These are phyloP conservation scores for Drosophila suboccidentalis DNA, from an alignment of 2,888 invertebrate genomes.

Conservation along the genomic window DNA sequence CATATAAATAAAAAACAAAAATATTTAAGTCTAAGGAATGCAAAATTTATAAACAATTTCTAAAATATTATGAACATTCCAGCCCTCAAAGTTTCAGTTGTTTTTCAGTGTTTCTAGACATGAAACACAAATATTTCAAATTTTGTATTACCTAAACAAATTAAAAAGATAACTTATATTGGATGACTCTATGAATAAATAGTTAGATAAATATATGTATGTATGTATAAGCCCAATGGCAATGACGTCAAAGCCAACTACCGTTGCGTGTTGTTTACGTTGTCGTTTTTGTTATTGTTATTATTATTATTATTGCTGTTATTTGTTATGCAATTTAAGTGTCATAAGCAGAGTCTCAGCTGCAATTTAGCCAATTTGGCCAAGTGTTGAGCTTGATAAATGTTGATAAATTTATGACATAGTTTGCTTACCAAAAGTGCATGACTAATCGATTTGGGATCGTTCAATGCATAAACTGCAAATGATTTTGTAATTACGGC, in stretches of 20 bases:
- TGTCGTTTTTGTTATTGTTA: slow-evolving; percentile 5
- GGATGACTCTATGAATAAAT: background rate
- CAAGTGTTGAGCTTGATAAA: slow-evolving; percentile 15
- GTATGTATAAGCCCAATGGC: background rate
- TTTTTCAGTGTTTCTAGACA: too few relatives aligned
- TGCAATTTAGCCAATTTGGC: slow-evolving; percentile 13
- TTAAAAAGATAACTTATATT: background rate
- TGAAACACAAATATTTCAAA: background rate
- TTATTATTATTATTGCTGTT: slow-evolving; percentile 15
- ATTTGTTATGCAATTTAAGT: slow-evolving; percentile 20
- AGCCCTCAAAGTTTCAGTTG: too few relatives aligned
- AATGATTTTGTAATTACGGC: slow-evolving; percentile 22
- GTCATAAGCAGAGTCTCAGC: slow-evolving; percentile 34
- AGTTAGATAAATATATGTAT: slow-evolving; percentile 1
- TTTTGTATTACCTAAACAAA: background rate
- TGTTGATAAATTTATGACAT: background rate
- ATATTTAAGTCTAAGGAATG: too few relatives aligned
- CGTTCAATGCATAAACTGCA: slow-evolving; percentile 6
- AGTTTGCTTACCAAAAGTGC: slow-evolving; percentile 9
- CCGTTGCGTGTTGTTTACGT: slow-evolving; percentile 17
- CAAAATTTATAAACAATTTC: too few relatives aligned
- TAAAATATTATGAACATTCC: too few relatives aligned
- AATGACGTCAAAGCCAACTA: slow-evolving; percentile 22
- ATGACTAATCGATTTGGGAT: slow-evolving; percentile 9
- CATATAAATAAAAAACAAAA: too few relatives aligned